Percentiles rank a stretch among this genome's conserved stretches.
Conservation (phyloP, 2,113 vertebrate genomes). For the Recurvirostra avosetta region DNA sequence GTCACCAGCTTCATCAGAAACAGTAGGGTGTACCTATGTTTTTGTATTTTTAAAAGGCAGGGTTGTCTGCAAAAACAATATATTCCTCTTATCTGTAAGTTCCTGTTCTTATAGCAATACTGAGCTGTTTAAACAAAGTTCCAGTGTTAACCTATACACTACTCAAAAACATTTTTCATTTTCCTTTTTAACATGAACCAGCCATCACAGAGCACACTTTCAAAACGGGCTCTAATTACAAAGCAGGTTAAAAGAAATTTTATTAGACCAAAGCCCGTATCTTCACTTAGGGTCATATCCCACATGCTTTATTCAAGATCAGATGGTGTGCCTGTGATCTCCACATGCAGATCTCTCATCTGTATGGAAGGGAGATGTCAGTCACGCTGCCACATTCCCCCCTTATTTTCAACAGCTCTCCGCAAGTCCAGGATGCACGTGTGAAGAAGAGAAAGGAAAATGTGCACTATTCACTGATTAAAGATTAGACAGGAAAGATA, state of each 20-base stretch:
- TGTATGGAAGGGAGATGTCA: constrained; percentile 2
- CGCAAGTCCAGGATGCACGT: background rate
- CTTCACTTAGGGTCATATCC: constrained; percentile 21
- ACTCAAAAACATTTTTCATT: background rate
- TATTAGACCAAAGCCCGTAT: background rate
- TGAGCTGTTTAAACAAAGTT: background rate
- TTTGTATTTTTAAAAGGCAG: background rate
- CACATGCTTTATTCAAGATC: constrained; percentile 23
- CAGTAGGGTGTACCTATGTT: background rate
- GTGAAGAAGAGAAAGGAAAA: background rate
- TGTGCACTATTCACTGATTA: background rate
- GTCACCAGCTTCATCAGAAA: background rate
- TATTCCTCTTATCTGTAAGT: background rate
- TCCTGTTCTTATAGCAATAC: background rate
- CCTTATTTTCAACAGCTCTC: background rate
- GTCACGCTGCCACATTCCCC: background rate
- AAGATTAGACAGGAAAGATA: background rate
- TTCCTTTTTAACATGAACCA: constrained; percentile 18
- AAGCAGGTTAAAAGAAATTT: constrained; percentile 34
- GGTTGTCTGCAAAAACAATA: background rate
- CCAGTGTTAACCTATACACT: background rate
- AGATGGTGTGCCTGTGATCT: constrained; percentile 45
- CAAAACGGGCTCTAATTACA: constrained; percentile 46
- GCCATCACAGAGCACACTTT: background rate
- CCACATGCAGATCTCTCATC: constrained; percentile 39